Percentiles rank a stretch among this genome's conserved stretches.
Evolutionary conservation across 2,888 invertebrate genomes (phyloP).

Genomic region (Ichneumoninae sp.): DNA sequence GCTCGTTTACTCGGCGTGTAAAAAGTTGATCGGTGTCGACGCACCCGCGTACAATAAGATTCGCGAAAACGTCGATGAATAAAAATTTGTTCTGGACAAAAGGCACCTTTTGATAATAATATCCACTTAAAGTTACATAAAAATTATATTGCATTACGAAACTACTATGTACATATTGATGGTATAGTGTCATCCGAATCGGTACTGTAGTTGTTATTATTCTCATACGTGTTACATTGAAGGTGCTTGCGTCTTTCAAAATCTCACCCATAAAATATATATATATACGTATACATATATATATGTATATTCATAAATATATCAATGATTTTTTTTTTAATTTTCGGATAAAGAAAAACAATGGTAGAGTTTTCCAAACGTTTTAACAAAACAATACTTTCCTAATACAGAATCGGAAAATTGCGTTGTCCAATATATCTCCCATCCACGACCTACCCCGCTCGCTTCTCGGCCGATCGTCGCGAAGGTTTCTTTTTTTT

Average conservation of each 20-base stretch:
- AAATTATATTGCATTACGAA: constrained; percentile 80
- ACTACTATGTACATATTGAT: constrained; percentile 82
- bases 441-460: background rate
- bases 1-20: constrained; percentile 23
- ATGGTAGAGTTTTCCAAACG: background rate
- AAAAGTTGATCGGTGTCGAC: constrained; percentile 35
- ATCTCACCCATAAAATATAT: constrained; percentile 68
- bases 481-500: constrained; percentile 63
- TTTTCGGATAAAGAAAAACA: background rate
- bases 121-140: constrained; percentile 80
- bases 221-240: constrained; percentile 65
- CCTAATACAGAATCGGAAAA: constrained; percentile 26
- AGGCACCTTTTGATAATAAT: constrained; percentile 81
- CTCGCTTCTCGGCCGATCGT: constrained; percentile 30
- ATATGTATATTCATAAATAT: constrained; percentile 63
- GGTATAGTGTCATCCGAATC: constrained; percentile 71
- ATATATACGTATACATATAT: constrained; percentile 74
- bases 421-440: constrained; percentile 30
- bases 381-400: background rate
- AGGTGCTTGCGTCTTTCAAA: constrained; percentile 73
- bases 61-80: constrained; percentile 49
- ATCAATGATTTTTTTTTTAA: background rate
- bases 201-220: constrained; percentile 72
- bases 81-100: constrained; percentile 63
- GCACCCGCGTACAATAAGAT: constrained; percentile 30